Evolutionary conservation across 2,888 invertebrate species (phyloP), one percentile per base, ranked within the genome.

Genomic region (Microctonus aethiopoides): DNA sequence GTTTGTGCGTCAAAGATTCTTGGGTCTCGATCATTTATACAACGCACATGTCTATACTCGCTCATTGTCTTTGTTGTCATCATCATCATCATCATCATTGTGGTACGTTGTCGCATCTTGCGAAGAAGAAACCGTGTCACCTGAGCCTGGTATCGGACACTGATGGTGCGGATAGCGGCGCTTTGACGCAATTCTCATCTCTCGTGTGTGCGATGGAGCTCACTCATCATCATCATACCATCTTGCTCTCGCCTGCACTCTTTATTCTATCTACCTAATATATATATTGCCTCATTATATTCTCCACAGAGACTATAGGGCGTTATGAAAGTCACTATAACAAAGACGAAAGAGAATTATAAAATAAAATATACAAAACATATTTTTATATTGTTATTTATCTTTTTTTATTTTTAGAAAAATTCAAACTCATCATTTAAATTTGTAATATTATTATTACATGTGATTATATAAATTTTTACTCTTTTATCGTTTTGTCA

Each of bases 111-210:
- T 29, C 7, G 29, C 20, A 5, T 20, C 16, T 6, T 29, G 3
- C 4, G 29, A 24, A 59, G 34, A 71, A 68, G 61, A 65, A 79
- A 80, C 74, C 78, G 80, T 81, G 82, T 83, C 84, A 81, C 80
- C 81, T 76, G 81, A 82, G 79, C 77, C 80, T 80, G 76, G 83
- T 83, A 84, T 83, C 82, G 82, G 80, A 85, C 85, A 84, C 82
- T 81, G 84, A 85, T 85, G 81, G 78, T 78, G 76, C 79, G 78
- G 84, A 85, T 85, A 85, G 83, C 84, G 83, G 82, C 77, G 76
- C 83, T 82, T 82, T 84, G 80, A 62, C 34, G 56, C 68, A 51
- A 59, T 60, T 54, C 20, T 13, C 39, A n/a, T n/a, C 26, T 67
- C 24, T 13, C 57, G 52, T 39, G 26, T 60, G 56, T 7, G 29